Conservation (phyloP, 2,113 vertebrate species). For the Choloepus hoffmanni region DNA sequence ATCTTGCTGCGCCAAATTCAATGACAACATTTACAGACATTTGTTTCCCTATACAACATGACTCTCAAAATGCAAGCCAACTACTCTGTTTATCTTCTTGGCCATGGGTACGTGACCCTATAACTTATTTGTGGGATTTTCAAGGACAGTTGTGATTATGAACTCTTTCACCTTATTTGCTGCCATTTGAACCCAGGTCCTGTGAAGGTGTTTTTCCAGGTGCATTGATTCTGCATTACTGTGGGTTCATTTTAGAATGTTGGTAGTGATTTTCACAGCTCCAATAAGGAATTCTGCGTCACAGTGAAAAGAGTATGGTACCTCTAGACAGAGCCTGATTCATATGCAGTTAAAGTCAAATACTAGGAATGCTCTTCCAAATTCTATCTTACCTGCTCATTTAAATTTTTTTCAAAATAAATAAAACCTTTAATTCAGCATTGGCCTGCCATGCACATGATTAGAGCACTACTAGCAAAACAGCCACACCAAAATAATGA, state of each 20-base stretch:
- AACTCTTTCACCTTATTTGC: background rate
- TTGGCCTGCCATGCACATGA: rapidly evolving
- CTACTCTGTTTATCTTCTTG: rapidly evolving
- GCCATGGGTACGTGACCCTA: too few relatives aligned
- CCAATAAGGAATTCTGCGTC: background rate
- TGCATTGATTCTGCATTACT: too few relatives aligned
- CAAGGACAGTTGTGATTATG: rapidly evolving
- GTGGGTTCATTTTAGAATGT: background rate
- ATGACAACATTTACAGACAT: background rate
- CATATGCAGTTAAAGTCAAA: background rate
- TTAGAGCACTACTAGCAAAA: rapidly evolving
- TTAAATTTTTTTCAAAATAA: rapidly evolving
- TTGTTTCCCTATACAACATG: too few relatives aligned
- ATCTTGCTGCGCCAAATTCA: background rate
- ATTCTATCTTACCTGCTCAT: rapidly evolving
- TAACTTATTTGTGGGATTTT: rapidly evolving
- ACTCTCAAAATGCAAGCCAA: rapidly evolving
- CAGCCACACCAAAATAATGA: too few relatives aligned
- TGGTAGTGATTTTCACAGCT: background rate
- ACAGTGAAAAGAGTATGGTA: background rate
- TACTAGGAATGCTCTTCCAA: background rate
- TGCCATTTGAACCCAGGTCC: too few relatives aligned
- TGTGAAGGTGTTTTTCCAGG: background rate
- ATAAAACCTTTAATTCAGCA: rapidly evolving
- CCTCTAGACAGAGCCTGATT: background rate